phyloP scores from a whole-genome alignment of 2,797 vertebrate genomes.

The Luscinia megarhynchos region DNA sequence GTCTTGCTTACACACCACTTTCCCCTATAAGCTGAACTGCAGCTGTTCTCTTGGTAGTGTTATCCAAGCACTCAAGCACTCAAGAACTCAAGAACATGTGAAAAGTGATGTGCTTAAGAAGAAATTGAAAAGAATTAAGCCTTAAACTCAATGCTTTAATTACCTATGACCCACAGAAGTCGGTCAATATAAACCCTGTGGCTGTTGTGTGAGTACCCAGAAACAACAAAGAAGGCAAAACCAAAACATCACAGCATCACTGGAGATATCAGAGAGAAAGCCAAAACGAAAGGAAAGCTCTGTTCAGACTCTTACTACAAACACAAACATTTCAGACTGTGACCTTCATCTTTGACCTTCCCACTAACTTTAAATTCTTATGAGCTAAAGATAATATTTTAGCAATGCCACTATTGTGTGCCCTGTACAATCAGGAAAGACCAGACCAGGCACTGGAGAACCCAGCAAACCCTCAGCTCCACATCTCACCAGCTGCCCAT shows the following conservation, averaged over 20 bases:
- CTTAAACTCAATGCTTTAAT: neutral
- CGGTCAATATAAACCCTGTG: neutral
- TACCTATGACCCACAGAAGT: neutral
- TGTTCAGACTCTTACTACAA: neutral
- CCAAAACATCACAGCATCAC: neutral
- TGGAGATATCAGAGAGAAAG: accelerated
- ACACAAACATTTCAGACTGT: neutral
- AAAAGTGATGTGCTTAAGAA: neutral
- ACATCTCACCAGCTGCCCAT: accelerated
- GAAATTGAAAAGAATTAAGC: neutral
- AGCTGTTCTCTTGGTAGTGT: neutral
- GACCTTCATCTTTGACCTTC: neutral
- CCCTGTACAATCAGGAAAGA: neutral
- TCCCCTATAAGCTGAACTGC: accelerated
- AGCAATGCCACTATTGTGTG: neutral
- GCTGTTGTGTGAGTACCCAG: accelerated
- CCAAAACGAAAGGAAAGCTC: neutral
- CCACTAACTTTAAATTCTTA: neutral
- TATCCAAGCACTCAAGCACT: neutral
- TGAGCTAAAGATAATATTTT: neutral
- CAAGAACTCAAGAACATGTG: neutral
- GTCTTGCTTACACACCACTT: neutral
- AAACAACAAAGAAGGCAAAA: neutral
- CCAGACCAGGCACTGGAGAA: accelerated
- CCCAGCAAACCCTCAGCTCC: accelerated